phyloP scores from a whole-genome alignment of 2,797 vertebrate genomes.

The Babyrousa celebensis region DNA sequence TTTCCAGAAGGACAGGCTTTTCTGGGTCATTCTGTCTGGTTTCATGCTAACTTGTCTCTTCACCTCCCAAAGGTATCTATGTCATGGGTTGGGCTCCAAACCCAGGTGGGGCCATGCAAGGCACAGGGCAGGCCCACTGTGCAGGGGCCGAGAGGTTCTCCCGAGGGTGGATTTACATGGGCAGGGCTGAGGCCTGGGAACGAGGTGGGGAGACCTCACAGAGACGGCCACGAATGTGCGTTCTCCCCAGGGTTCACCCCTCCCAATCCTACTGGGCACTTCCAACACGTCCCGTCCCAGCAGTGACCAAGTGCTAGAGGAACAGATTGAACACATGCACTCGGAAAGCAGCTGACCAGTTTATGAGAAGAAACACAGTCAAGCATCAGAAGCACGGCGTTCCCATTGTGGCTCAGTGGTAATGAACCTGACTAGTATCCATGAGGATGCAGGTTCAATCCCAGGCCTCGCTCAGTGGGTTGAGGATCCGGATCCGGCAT shows the following conservation, averaged over 20 bases:
- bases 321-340: not conserved
- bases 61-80: not conserved
- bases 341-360: not conserved
- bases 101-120: not conserved
- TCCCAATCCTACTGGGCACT: not conserved
- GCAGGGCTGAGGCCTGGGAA: not conserved
- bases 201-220: not conserved
- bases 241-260: not conserved
- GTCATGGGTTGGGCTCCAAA: constrained; percentile 43
- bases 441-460: too few relatives aligned
- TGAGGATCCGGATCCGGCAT: too few relatives aligned
- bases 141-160: not conserved
- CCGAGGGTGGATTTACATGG: not conserved
- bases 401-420: too few relatives aligned
- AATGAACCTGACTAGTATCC: too few relatives aligned
- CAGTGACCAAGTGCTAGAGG: not conserved
- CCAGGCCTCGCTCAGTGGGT: too few relatives aligned
- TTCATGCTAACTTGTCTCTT: constrained; percentile 31
- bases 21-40: constrained; percentile 39
- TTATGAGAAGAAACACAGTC: not conserved
- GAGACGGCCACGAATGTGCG: accelerated
- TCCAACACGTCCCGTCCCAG: not conserved
- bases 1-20: constrained; percentile 68
- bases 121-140: not conserved
- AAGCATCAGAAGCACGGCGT: not conserved